A percentile compares a stretch with the other conserved stretches of the same genome.
Evolutionary conservation across 2,888 invertebrate species (phyloP).

Genomic region (Cyrtodaria siliqua): DNA sequence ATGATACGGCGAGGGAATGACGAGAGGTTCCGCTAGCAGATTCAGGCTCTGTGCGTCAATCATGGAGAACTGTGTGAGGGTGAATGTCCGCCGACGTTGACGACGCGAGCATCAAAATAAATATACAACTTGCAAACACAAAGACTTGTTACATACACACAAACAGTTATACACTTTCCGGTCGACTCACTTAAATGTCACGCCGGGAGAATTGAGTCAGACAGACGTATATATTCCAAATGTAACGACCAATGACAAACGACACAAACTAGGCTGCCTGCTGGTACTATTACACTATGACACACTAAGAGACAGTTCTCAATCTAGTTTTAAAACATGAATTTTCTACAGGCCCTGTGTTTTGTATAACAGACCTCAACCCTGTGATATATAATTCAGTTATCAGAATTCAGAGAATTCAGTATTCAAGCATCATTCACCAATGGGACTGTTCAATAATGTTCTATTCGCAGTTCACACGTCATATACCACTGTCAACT

Average conservation of each 20-base stretch:
- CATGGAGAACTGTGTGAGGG: conserved; percentile 52
- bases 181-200: conserved; percentile 18
- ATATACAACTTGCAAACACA: background rate
- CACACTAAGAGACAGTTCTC: background rate
- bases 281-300: no score
- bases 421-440: conserved; percentile 24
- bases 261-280: no score
- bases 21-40: conserved; percentile 58
- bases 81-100: conserved; percentile 8
- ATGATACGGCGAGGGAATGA: conserved; percentile 48
- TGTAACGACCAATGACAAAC: background rate
- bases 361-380: background rate
- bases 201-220: conserved; percentile 2
- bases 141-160: no score
- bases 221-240: conserved; percentile 29
- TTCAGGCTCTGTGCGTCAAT: conserved; percentile 64
- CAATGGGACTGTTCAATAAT: conserved; percentile 57
- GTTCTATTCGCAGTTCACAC: conserved; percentile 48
- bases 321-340: conserved; percentile 30
- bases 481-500: conserved; percentile 56
- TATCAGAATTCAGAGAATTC: background rate
- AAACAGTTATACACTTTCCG: background rate
- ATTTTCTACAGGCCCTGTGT: conserved; percentile 45
- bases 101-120: conserved; percentile 6
- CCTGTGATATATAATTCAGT: conserved; percentile 34